A percentile compares a stretch with the other conserved stretches of the same genome.
These are phyloP conservation scores for Nephrotoma appendiculata DNA, from an alignment of 2,888 invertebrate genomes.

Conservation along the genomic window DNA sequence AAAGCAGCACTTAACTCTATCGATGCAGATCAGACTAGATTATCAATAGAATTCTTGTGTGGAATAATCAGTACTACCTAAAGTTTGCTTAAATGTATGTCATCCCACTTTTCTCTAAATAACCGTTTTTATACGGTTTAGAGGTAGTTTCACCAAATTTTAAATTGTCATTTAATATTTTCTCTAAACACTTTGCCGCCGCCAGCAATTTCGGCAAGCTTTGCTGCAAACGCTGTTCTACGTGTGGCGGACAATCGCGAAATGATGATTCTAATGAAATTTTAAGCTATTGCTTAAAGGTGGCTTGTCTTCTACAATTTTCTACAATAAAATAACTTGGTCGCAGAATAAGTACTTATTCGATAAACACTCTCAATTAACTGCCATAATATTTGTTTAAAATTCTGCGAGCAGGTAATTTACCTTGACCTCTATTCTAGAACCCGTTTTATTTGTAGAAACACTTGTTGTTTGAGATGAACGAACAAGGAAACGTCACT, in stretches of 20 bases:
- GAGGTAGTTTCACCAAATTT: too few relatives aligned
- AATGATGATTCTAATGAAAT: conserved; percentile 32
- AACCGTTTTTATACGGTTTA: too few relatives aligned
- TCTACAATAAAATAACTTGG: conserved; percentile 36
- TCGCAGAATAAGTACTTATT: conserved; percentile 53
- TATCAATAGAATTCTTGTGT: too few relatives aligned
- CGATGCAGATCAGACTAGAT: too few relatives aligned
- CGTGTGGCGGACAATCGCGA: conserved; percentile 25
- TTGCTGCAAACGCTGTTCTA: conserved; percentile 29
- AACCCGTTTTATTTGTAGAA: too few relatives aligned
- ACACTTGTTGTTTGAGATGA: conserved; percentile 31
- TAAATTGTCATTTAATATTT: too few relatives aligned
- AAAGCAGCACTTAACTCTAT: too few relatives aligned
- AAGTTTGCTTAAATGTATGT: too few relatives aligned
- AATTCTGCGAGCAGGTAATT: conserved; percentile 36
- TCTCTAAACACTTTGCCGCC: too few relatives aligned
- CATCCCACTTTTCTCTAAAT: too few relatives aligned
- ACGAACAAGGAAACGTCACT: conserved; percentile 20
- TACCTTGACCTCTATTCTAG: too few relatives aligned
- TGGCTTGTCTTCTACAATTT: conserved; percentile 26
- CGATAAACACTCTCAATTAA: conserved; percentile 73
- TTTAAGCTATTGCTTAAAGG: conserved; percentile 40
- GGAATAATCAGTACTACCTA: too few relatives aligned
- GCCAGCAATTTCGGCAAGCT: conserved; percentile 29
- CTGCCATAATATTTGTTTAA: conserved; percentile 61